Percentiles rank a stretch among this genome's conserved stretches.
Evolutionary conservation across 30 jellyfish, hydroid and myxozoan species (phyloP).

Genomic region (Catostylus mosaicus): DNA sequence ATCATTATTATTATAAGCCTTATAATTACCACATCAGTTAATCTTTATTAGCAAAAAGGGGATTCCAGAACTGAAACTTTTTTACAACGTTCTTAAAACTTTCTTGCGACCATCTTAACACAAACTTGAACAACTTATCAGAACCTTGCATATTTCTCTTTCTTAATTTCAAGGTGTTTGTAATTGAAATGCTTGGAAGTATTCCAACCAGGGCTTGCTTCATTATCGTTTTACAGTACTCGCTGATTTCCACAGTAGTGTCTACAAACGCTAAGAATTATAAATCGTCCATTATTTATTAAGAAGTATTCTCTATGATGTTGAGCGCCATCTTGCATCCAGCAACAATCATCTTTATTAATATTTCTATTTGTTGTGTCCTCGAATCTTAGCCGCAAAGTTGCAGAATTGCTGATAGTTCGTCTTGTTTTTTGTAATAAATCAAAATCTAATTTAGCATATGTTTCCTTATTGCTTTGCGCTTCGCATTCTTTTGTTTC

Average conservation of each 20-base stretch:
- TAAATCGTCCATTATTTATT: not conserved
- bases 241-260: not conserved
- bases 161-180: no score
- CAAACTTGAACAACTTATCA: no score
- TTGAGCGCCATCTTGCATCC: constrained; percentile 46
- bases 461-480: constrained; percentile 59
- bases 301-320: not conserved
- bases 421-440: constrained; percentile 15
- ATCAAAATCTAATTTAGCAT: constrained; percentile 47
- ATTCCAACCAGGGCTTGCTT: no score
- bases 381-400: constrained; percentile 28
- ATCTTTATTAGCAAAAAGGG: no score
- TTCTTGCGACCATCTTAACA: no score
- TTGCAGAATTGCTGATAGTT: constrained; percentile 1
- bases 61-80: no score
- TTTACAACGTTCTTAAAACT: no score
- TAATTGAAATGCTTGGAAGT: no score
- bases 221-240: no score
- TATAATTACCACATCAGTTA: no score
- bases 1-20: no score
- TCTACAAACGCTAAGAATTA: not conserved
- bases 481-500: not conserved
- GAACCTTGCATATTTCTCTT: no score
- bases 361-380: constrained; percentile 10
- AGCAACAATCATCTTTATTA: constrained; percentile 25